These are phyloP conservation scores for Mythimna albipuncta DNA, from an alignment of 2,888 invertebrate genomes.

Conservation along the genomic window DNA sequence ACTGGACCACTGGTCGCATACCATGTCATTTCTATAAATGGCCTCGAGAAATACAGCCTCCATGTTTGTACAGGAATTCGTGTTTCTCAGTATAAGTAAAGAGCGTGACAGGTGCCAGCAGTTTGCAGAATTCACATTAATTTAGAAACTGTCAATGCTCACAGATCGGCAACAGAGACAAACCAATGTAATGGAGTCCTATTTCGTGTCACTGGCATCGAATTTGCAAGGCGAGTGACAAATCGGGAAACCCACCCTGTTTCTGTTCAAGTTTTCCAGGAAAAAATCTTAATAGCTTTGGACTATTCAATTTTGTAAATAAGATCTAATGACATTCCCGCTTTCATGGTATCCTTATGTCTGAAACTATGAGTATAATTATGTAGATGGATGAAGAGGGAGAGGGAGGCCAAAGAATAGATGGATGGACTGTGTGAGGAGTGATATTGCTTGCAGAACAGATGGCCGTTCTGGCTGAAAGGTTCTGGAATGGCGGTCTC, in stretches of 20 bases:
- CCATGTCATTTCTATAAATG: constrained; percentile 30
- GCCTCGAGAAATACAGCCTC: constrained; percentile 28
- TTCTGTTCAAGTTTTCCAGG: background rate
- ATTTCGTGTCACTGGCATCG: background rate
- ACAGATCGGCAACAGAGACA: background rate
- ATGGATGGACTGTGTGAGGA: too few relatives aligned
- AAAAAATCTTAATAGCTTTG: background rate
- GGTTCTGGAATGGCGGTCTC: too few relatives aligned
- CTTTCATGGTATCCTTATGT: background rate
- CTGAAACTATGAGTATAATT: background rate
- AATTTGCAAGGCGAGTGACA: background rate
- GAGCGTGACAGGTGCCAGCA: constrained; percentile 36
- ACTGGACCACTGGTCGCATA: background rate
- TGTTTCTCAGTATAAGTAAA: constrained; percentile 37
- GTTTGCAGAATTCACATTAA: constrained; percentile 27
- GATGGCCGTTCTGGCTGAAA: too few relatives aligned
- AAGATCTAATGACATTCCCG: too few relatives aligned
- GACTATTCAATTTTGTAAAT: background rate
- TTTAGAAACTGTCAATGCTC: constrained; percentile 21
- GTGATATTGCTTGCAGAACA: too few relatives aligned
- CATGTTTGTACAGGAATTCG: constrained; percentile 40
- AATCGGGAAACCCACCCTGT: constrained; percentile 26
- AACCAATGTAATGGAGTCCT: background rate
- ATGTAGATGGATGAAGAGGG: too few relatives aligned
- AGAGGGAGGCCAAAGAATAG: too few relatives aligned